Conservation (phyloP, 2,797 vertebrate species). For the Uromys caudimaculatus region DNA sequence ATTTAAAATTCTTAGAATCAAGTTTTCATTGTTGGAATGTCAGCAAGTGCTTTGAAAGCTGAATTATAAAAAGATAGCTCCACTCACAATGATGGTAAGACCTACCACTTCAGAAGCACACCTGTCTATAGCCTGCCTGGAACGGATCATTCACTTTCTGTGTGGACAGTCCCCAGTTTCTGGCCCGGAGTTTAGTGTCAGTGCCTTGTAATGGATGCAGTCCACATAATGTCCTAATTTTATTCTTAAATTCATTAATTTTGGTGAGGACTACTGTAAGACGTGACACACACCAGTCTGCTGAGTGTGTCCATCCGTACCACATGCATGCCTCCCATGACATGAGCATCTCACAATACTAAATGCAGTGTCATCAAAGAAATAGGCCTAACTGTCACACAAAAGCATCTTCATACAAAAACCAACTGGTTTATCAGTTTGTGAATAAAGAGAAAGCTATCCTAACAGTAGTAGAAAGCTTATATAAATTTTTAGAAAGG, state of each 20-base stretch:
- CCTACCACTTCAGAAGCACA: neutral
- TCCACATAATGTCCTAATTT: neutral
- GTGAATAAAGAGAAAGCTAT: constrained; percentile 3
- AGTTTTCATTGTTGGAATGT: constrained; percentile 21
- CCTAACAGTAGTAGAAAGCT: neutral
- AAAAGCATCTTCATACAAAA: constrained; percentile 15
- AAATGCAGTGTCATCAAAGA: neutral
- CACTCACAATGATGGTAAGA: neutral
- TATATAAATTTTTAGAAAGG: constrained; percentile 22
- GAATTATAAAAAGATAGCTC: neutral
- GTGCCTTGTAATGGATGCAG: neutral
- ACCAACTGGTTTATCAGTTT: neutral
- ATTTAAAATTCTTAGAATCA: constrained; percentile 17
- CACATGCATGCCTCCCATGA: neutral
- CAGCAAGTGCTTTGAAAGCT: constrained; percentile 13
- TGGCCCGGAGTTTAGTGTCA: neutral
- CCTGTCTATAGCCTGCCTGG: neutral
- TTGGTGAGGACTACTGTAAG: neutral
- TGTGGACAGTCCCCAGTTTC: neutral
- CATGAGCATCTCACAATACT: neutral
- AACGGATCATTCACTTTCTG: neutral
- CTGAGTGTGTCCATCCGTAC: neutral
- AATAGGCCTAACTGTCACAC: neutral
- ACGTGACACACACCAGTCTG: neutral
- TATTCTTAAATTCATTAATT: neutral